These are phyloP conservation scores for Bombus waltoni DNA, from an alignment of 1,140 invertebrate species.

Conservation along the genomic window DNA sequence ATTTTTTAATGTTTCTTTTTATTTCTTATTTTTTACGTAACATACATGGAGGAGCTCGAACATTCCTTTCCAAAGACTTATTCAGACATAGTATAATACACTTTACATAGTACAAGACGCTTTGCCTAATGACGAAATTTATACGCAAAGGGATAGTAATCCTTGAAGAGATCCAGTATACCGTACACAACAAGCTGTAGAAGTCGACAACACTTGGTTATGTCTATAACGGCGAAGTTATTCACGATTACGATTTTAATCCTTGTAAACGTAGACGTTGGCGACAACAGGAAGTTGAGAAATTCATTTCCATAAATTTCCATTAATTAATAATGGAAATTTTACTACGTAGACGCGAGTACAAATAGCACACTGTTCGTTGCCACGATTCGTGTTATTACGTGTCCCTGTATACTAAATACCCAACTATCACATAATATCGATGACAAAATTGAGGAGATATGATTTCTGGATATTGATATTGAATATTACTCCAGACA, in stretches of 20 bases:
- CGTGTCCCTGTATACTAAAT: too few relatives aligned
- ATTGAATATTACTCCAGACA: neutral
- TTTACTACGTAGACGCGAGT: neutral
- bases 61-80: too few relatives aligned
- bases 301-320: slow-evolving; percentile 35
- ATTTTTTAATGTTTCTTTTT: too few relatives aligned
- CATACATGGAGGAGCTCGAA: too few relatives aligned
- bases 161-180: neutral
- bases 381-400: neutral
- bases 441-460: too few relatives aligned
- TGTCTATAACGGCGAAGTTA: neutral
- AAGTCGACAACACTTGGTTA: neutral
- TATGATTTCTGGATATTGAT: neutral
- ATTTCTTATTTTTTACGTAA: too few relatives aligned
- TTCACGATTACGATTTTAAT: slow-evolving; percentile 17
- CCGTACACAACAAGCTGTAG: neutral
- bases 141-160: neutral
- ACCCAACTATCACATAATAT: neutral
- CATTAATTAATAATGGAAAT: slow-evolving; percentile 15
- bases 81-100: too few relatives aligned
- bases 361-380: neutral
- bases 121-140: slow-evolving; percentile 9
- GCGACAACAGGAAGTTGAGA: slow-evolving; percentile 22
- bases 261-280: slow-evolving; percentile 4
- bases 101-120: too few relatives aligned